Conservation (phyloP, 2,888 invertebrate genomes). For the Sthenelais limicola region DNA sequence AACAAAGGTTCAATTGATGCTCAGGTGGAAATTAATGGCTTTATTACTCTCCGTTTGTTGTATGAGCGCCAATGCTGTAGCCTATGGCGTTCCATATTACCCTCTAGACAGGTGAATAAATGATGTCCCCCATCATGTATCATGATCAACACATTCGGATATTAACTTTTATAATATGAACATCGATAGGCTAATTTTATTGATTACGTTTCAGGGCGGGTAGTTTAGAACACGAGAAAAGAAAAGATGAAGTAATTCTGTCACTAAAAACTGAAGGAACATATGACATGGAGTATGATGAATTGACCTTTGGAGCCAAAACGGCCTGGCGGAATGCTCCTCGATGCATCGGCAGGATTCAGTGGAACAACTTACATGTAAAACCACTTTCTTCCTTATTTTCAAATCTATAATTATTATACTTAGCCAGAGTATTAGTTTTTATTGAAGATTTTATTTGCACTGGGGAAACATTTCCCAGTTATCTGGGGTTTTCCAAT, state of each 20-base stretch:
- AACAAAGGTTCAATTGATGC: too few relatives aligned
- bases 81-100: too few relatives aligned
- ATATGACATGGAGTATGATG: slow-evolving; percentile 93
- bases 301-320: slow-evolving; percentile 94
- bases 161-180: not conserved
- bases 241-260: slow-evolving; percentile 73
- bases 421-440: not conserved
- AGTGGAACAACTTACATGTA: slow-evolving; percentile 97
- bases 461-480: too few relatives aligned
- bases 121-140: too few relatives aligned
- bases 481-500: too few relatives aligned
- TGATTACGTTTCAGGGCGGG: not conserved
- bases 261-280: slow-evolving; percentile 78
- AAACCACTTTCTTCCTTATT: too few relatives aligned
- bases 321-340: slow-evolving; percentile 96
- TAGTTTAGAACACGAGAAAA: not conserved
- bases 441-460: too few relatives aligned
- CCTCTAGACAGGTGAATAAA: too few relatives aligned
- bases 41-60: too few relatives aligned
- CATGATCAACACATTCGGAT: too few relatives aligned
- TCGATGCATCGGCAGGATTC: slow-evolving; percentile 94
- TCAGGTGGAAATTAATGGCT: too few relatives aligned
- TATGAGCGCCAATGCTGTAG: too few relatives aligned
- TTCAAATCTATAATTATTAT: not conserved
- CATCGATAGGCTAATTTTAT: not conserved